phyloP scores from a whole-genome alignment of 2,797 vertebrate species.

The Lepilemur septentrionalis region DNA sequence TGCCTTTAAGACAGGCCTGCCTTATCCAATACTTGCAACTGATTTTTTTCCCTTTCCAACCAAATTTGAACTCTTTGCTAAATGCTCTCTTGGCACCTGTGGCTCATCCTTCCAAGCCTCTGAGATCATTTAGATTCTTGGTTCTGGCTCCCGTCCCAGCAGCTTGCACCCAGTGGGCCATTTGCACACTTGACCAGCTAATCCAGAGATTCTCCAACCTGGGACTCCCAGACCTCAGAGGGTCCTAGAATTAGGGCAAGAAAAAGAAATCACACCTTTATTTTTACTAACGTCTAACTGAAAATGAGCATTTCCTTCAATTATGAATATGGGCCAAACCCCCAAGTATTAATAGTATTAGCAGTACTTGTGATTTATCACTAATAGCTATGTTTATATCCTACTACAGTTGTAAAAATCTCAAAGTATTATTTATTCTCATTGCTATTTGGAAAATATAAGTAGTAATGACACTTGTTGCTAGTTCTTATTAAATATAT shows the following conservation, averaged over 20 bases:
- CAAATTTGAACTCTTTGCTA: neutral
- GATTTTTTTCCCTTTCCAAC: neutral
- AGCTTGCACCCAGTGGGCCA: neutral
- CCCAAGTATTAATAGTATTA: neutral
- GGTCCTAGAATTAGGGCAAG: neutral
- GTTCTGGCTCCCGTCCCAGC: neutral
- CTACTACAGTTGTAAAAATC: neutral
- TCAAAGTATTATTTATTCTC: neutral
- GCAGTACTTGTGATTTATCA: neutral
- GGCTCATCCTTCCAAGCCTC: neutral
- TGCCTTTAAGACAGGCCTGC: neutral
- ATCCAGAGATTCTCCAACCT: neutral
- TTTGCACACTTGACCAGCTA: neutral
- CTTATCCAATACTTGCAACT: neutral
- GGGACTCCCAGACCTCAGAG: neutral
- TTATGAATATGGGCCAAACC: neutral
- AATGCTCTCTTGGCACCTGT: neutral
- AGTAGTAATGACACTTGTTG: neutral
- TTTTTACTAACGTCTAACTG: constrained; percentile 2
- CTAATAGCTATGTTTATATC: neutral
- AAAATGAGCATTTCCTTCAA: constrained; percentile 16
- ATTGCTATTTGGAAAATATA: neutral
- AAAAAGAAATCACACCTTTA: neutral
- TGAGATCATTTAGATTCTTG: neutral
- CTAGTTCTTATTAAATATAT: neutral